phyloP scores from a whole-genome alignment of 2,888 invertebrate species.

The Eupithecia exiguata region DNA sequence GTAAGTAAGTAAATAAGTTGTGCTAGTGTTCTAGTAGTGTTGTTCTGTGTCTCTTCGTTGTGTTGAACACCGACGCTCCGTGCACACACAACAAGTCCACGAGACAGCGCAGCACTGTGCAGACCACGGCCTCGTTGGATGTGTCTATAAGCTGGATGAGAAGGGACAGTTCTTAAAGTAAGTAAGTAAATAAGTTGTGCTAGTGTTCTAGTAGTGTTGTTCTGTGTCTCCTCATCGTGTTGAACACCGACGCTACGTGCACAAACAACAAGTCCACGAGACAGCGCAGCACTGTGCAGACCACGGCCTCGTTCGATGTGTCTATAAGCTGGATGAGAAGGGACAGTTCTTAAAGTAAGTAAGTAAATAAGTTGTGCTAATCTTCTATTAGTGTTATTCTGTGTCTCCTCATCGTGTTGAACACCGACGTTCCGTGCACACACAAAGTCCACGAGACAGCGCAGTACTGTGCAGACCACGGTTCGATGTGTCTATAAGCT shows the following conservation, averaged over 20 bases:
- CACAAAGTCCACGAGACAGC: conserved; percentile 89
- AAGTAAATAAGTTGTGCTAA: too few relatives aligned
- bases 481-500: conserved; percentile 83
- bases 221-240: conserved; percentile 53
- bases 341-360: too few relatives aligned
- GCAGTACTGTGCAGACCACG: conserved; percentile 84
- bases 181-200: too few relatives aligned
- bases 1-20: too few relatives aligned
- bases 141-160: conserved; percentile 76
- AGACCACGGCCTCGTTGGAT: conserved; percentile 82
- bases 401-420: conserved; percentile 66
- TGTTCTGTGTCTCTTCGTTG: conserved; percentile 42
- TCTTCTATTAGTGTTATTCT: conserved; percentile 46
- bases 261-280: conserved; percentile 88
- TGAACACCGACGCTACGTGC: conserved; percentile 87
- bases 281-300: conserved; percentile 85
- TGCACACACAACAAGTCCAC: conserved; percentile 88
- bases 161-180: neutral
- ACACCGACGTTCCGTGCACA: conserved; percentile 86
- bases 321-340: conserved; percentile 70
- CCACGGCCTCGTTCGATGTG: conserved; percentile 82
- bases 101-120: conserved; percentile 86
- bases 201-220: too few relatives aligned
- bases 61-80: conserved; percentile 86
- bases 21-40: too few relatives aligned